phyloP scores from a whole-genome alignment of 2,888 invertebrate species.

The Cryptophagus acutangulus region DNA sequence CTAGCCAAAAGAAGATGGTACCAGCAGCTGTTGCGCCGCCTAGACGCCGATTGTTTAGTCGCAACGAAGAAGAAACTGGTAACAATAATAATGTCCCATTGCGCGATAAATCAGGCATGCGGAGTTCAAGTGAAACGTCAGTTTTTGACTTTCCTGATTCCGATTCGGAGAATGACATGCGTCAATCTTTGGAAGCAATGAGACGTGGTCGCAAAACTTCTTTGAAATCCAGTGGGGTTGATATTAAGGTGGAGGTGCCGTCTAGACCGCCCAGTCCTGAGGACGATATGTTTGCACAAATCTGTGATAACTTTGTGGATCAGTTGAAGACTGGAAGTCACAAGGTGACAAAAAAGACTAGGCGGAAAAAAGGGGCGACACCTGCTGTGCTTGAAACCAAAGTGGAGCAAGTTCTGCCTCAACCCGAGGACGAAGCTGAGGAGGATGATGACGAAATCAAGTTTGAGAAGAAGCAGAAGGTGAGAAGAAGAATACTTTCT shows the following conservation, averaged over 20 bases:
- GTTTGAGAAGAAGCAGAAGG: conserved; percentile 22
- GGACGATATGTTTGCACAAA: conserved; percentile 60
- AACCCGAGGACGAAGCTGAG: conserved; percentile 9
- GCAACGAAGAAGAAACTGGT: conserved; percentile 52
- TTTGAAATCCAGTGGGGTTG: conserved; percentile 52
- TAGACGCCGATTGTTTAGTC: conserved; percentile 55
- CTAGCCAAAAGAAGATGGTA: conserved; percentile 37
- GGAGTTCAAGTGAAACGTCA: conserved; percentile 59
- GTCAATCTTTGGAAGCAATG: conserved; percentile 65
- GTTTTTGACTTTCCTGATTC: conserved; percentile 62
- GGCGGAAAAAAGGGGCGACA: conserved; percentile 49
- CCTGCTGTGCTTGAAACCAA: conserved; percentile 30
- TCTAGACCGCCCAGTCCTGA: conserved; percentile 36
- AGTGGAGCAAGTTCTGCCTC: conserved; percentile 14
- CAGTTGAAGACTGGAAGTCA: conserved; percentile 54
- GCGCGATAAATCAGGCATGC: conserved; percentile 49
- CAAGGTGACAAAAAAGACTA: conserved; percentile 49
- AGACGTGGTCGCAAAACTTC: conserved; percentile 54
- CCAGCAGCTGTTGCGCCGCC: conserved; percentile 43
- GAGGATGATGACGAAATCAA: conserved; percentile 18
- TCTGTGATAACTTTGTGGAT: conserved; percentile 75
- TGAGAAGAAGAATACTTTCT: conserved; percentile 27
- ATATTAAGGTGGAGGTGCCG: conserved; percentile 3
- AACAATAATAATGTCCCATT: conserved; percentile 39
- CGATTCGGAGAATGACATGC: conserved; percentile 59